Evolutionary conservation across 2,888 invertebrate genomes (phyloP).

Genomic region (Hermaeophaga mercurialis): DNA sequence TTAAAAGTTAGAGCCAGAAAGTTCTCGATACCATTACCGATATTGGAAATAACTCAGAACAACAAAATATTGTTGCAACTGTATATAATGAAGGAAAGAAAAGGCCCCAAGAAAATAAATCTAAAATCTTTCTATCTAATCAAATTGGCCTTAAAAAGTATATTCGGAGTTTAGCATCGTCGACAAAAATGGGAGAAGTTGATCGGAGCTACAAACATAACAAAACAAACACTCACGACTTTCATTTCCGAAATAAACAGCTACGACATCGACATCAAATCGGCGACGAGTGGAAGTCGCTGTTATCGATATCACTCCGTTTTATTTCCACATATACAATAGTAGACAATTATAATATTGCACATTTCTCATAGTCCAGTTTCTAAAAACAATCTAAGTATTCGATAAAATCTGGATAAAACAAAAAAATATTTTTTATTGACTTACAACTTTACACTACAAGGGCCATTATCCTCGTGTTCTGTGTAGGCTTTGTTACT

Average conservation of each 20-base stretch:
- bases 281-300: conserved; percentile 41
- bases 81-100: conserved; percentile 12
- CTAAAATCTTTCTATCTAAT: conserved; percentile 41
- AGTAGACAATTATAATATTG: not conserved
- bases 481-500: too few species aligned
- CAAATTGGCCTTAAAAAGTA: conserved; percentile 44
- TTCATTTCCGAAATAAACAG: conserved; percentile 54
- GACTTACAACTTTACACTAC: too few species aligned
- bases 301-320: conserved; percentile 37
- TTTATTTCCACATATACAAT: conserved; percentile 46
- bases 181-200: conserved; percentile 41
- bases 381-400: too few species aligned
- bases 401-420: too few species aligned
- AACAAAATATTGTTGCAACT: conserved; percentile 30
- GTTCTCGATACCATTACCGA: conserved; percentile 27
- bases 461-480: too few species aligned
- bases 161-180: conserved; percentile 41
- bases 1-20: conserved; percentile 12
- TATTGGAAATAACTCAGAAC: conserved; percentile 32
- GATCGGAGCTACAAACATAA: conserved; percentile 48
- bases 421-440: too few species aligned
- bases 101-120: conserved; percentile 27
- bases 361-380: too few species aligned
- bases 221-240: conserved; percentile 51
- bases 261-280: conserved; percentile 45